Base-by-base conservation (phyloP, 2,888 invertebrate species). In the Protonemura montana region DNA sequence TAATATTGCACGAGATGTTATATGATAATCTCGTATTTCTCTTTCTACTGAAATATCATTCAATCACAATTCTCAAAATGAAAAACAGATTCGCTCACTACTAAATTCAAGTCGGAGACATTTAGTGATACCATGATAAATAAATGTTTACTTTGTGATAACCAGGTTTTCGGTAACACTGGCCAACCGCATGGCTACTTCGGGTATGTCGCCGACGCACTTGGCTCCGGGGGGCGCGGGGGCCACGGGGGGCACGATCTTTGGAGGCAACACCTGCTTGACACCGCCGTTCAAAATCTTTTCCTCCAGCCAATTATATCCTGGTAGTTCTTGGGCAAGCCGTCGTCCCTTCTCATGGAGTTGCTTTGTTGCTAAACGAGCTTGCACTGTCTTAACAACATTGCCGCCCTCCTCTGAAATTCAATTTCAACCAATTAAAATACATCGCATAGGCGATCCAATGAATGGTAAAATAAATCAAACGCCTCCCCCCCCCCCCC, bases 221-320 rank as follows among this genome's bases (percentile, higher is more conserved):
- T n/a, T 59, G 59, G 59, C 59, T 7, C 59, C 16, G 16, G 59
- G 21, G 59, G 59, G 3, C 2, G 59, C 59, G 59, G 59, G 59
- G 21, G 59, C 1, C 16, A 13, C 59, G 59, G 59, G 59, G 13
- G 13, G 16, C 59, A 21, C 59, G 59, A 59, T 59, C 21, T 59
- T 59, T 21, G 59, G 59, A 0, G 87, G 81, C 81, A 82, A 41
- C 6, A 83, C 76, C 26, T 59, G 76, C 6, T 82, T 3, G 10
- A 86, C 80, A 16, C 83, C 87, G 3, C 88, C 87, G 78, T 87
- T 88, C 25, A 87, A 88, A 42, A 89, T 89, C 86, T 89, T 89
- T 81, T 88, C 87, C 84, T 89, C 89, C 26, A 89, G 87, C 89
- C 89, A 89, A 81, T 89, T 89, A 87, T 88, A 89, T 28, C 89